Evolutionary conservation across 1,140 invertebrate species (phyloP).

Genomic region (Teleopsis dalmanni): DNA sequence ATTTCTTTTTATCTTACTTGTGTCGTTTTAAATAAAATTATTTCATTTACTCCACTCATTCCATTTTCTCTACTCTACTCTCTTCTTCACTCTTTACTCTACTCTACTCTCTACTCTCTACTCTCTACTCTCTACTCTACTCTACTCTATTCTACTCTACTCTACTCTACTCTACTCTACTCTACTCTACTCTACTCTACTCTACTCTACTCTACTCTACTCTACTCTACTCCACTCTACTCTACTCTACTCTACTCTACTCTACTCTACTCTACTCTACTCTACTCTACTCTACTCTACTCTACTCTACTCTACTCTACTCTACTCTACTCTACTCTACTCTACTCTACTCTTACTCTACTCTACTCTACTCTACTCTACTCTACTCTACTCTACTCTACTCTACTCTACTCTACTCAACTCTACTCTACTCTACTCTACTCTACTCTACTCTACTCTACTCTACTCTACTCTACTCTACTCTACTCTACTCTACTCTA

Average conservation of each 20-base stretch:
- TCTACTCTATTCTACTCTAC: slow-evolving; percentile 4
- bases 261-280: too few species aligned
- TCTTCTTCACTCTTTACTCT: too few species aligned
- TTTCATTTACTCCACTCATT: too few species aligned
- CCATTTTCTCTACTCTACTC: too few species aligned
- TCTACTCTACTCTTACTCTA: slow-evolving; percentile 1
- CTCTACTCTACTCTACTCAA: slow-evolving; percentile 3
- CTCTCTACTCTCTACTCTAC: slow-evolving; percentile 2
- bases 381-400: slow-evolving; percentile 4
- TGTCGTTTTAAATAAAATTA: too few species aligned
- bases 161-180: slow-evolving; percentile 2
- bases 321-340: slow-evolving; percentile 3
- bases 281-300: too few species aligned
- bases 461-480: slow-evolving; percentile 4
- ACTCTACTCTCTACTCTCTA: slow-evolving; percentile 6
- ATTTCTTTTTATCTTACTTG: too few species aligned
- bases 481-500: slow-evolving; percentile 4
- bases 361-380: slow-evolving; percentile 1
- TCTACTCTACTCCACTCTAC: slow-evolving; percentile 2
- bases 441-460: slow-evolving; percentile 3
- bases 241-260: too few species aligned
- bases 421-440: slow-evolving; percentile 3
- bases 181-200: background rate
- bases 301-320: background rate
- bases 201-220: background rate